Base-by-base conservation (phyloP, 2,797 vertebrate species). In the Periophthalmus magnuspinnatus region DNA sequence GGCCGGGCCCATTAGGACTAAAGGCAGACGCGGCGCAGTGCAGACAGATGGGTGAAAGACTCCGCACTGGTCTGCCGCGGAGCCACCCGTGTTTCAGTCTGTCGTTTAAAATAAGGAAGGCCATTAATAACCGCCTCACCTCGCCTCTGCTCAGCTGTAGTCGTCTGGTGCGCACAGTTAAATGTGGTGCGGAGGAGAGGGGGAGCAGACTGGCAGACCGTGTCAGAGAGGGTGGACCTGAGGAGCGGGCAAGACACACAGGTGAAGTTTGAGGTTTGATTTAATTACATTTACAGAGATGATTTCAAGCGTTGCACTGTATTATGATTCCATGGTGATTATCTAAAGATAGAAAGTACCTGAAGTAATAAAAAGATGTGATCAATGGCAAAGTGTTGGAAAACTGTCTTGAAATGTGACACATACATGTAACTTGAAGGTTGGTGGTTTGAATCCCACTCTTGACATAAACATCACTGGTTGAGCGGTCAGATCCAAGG, bases 41-140 rank as follows among this genome's bases (percentile, higher is more conserved):
- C 86, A 91, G 91, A 91, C 90, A 91, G 88, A 91, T 92, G 90
- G 87, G 84, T 87, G 89, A 89, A 91, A 89, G 91, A 89, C 85
- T 84, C 76, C 73, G 82, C 83, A 65, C 74, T 45, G 85, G 85
- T 77, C 87, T 83, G 85, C 86, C 4, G 76, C 80, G 88, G 84
- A 90, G 88, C 88, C 88, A 84, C 88, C 83, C 72, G 81, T 88
- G 90, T 90, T 91, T 89, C 80, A 87, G 81, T 86, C 84, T 91
- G 91, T 91, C 90, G 79, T 86, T 88, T 88, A 85, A 89, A 93
- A 92, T 92, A 85, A 92, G 87, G 81, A 82, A 83, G 76, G 88
- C 85, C 90, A 91, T 93, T 90, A 92, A 93, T 92, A 91, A 91
- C 88, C 82, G 82, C 84, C 89, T 88, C 86, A 84, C 82, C 82